These are phyloP conservation scores for Anastrepha obliqua DNA, from an alignment of 1,140 invertebrate genomes.

Conservation along the genomic window DNA sequence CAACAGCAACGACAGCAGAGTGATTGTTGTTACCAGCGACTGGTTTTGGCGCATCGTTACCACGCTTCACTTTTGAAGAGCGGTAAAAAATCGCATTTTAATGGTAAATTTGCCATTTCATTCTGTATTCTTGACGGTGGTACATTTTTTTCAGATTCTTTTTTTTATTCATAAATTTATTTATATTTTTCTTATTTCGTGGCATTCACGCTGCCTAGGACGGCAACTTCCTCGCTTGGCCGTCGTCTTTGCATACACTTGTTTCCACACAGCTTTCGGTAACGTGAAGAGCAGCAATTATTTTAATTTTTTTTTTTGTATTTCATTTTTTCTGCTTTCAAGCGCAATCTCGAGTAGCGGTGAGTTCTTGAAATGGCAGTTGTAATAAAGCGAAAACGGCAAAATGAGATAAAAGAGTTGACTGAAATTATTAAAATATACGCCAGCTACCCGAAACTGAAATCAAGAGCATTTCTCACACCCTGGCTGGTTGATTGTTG, in stretches of 20 bases:
- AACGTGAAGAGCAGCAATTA: not conserved
- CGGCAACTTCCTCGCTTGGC: not conserved
- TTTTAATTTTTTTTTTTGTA: not conserved
- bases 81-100: not conserved
- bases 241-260: not conserved
- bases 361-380: slow-evolving; percentile 10
- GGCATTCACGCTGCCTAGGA: too few relatives aligned
- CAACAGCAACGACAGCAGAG: not conserved
- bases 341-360: not conserved
- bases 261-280: not conserved
- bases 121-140: not conserved
- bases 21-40: not conserved
- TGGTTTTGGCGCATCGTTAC: not conserved
- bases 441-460: not conserved
- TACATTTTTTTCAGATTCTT: not conserved
- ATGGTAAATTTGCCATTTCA: not conserved
- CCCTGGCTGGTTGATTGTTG: not conserved
- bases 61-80: not conserved
- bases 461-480: slow-evolving; percentile 36
- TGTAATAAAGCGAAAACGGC: not conserved
- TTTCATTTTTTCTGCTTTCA: not conserved
- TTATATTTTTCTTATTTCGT: not conserved
- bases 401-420: not conserved
- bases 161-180: not conserved
- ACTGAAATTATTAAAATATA: not conserved